Evolutionary conservation across 2,113 vertebrate genomes (phyloP).

Genomic region (Taxidea taxus): DNA sequence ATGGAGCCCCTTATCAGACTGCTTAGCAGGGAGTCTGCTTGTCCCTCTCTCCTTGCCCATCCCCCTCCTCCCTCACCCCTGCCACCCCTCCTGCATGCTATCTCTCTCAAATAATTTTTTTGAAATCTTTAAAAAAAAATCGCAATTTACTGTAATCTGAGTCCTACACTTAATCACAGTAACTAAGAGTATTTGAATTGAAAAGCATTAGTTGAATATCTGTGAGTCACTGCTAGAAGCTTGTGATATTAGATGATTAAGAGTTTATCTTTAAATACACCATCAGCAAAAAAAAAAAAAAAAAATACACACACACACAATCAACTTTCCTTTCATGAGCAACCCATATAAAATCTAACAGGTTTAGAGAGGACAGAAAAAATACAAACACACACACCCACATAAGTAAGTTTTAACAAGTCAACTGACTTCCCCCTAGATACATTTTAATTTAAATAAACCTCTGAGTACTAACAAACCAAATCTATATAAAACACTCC

Average conservation of each 20-base stretch:
- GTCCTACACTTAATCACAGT: background rate
- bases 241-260: background rate
- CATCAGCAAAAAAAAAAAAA: background rate
- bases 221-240: background rate
- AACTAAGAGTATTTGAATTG: background rate
- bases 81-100: fast-evolving
- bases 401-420: slow-evolving; percentile 48
- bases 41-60: background rate
- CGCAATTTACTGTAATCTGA: background rate
- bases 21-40: background rate
- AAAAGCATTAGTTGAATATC: background rate
- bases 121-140: background rate
- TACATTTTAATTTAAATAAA: slow-evolving; percentile 57
- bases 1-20: background rate
- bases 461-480: background rate
- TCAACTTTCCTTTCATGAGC: background rate
- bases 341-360: slow-evolving; percentile 49
- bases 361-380: slow-evolving; percentile 26
- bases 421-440: slow-evolving; percentile 27
- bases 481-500: background rate
- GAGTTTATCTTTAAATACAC: background rate
- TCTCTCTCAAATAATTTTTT: background rate
- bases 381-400: slow-evolving; percentile 22
- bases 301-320: background rate
- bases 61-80: background rate